Conservation (phyloP, 1,140 invertebrate genomes). For the Macrobrachium nipponense region DNA sequence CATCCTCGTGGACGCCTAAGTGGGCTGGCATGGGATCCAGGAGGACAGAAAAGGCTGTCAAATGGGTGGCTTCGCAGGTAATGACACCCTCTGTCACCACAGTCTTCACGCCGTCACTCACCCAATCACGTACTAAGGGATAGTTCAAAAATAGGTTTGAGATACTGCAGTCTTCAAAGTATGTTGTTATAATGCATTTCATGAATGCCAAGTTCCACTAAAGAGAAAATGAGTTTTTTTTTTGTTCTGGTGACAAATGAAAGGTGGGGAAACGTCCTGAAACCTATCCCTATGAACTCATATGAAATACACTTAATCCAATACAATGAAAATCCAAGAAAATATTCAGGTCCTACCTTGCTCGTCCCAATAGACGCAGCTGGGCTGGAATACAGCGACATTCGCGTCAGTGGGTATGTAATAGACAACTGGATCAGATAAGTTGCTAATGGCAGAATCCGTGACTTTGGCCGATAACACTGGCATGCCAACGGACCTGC, state of each 20-base stretch:
- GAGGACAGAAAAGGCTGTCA: conserved; percentile 73
- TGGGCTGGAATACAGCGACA: conserved; percentile 64
- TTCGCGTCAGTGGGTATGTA: conserved; percentile 65
- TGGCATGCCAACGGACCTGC: conserved; percentile 9
- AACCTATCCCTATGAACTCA: too few relatives aligned
- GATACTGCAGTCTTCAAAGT: not conserved
- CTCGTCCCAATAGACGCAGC: conserved; percentile 71
- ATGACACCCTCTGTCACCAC: conserved; percentile 66
- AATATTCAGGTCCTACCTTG: conserved; percentile 65
- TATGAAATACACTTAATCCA: too few relatives aligned
- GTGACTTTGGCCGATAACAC: conserved; percentile 39
- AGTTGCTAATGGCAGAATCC: conserved; percentile 54
- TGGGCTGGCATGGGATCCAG: conserved; percentile 68
- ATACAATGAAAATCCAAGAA: not conserved
- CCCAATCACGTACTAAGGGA: conserved; percentile 68
- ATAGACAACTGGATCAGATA: conserved; percentile 69
- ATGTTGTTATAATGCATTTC: not conserved
- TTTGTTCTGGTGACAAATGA: too few relatives aligned
- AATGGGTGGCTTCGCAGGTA: conserved; percentile 70
- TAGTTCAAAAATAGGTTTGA: too few relatives aligned
- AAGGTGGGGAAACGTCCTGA: too few relatives aligned
- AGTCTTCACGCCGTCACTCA: conserved; percentile 68
- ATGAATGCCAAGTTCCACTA: too few relatives aligned
- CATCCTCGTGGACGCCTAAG: conserved; percentile 66
- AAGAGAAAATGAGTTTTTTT: too few relatives aligned